Percentiles rank a stretch among this genome's conserved stretches.
Evolutionary conservation across 2,113 vertebrate genomes (phyloP).

Genomic region (Grammomys surdaster): DNA sequence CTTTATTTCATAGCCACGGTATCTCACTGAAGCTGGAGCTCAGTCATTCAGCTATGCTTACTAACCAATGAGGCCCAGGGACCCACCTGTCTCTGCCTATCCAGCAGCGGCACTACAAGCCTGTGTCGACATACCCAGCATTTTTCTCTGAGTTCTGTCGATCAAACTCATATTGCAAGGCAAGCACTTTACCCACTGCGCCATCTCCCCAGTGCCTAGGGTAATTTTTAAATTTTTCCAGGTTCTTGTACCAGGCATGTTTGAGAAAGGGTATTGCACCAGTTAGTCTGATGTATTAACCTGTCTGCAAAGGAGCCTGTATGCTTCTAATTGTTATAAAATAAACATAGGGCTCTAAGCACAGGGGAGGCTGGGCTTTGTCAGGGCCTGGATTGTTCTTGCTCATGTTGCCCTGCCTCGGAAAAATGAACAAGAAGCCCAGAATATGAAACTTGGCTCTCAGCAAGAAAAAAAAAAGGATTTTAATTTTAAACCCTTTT

Average conservation of each 20-base stretch:
- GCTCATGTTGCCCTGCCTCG: neutral
- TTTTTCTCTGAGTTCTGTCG: neutral
- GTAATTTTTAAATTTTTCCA: constrained; percentile 50
- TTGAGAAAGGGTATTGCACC: constrained; percentile 5
- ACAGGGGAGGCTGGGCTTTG: constrained; percentile 71
- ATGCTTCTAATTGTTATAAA: constrained; percentile 72
- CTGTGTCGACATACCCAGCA: neutral
- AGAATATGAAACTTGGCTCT: constrained; percentile 43
- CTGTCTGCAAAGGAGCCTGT: constrained; percentile 75
- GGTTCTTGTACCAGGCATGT: constrained; percentile 34
- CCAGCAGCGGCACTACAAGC: neutral
- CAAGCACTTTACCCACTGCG: neutral
- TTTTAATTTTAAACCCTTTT: constrained; percentile 24
- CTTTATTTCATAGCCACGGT: neutral
- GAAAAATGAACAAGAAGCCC: constrained; percentile 66
- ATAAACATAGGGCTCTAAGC: constrained; percentile 72
- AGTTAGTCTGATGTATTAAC: constrained; percentile 76
- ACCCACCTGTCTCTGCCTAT: neutral
- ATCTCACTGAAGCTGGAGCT: neutral
- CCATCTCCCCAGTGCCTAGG: neutral
- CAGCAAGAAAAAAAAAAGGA: neutral
- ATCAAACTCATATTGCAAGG: neutral
- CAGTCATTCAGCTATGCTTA: neutral
- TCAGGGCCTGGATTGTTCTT: constrained; percentile 63
- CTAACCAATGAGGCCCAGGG: neutral